Evolutionary conservation across 1,140 invertebrate species (phyloP).

Genomic region (Megalonaias nervosa): DNA sequence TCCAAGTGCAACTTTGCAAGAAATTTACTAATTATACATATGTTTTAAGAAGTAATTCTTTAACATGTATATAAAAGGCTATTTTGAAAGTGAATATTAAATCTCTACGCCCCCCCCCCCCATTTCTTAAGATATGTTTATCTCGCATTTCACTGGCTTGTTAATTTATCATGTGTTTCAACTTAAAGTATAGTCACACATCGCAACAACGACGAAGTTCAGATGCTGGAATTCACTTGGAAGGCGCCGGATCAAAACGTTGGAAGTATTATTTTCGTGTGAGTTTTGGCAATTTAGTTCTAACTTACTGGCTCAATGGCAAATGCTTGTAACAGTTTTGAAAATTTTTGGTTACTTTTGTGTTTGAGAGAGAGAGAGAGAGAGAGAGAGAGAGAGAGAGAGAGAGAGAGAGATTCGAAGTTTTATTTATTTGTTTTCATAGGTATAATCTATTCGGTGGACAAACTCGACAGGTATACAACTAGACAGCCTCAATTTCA

Average conservation of each 20-base stretch:
- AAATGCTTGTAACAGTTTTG: background rate
- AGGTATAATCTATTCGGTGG: background rate
- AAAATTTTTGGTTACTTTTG: background rate
- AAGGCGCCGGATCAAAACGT: conserved; percentile 2
- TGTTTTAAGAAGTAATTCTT: too few relatives aligned
- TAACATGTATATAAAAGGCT: too few relatives aligned
- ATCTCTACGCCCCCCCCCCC: too few relatives aligned
- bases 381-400: background rate
- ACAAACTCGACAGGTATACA: too few relatives aligned
- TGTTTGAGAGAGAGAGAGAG: background rate
- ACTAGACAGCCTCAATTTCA: too few relatives aligned
- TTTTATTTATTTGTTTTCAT: background rate
- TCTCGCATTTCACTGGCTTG: too few relatives aligned
- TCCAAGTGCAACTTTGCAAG: too few relatives aligned
- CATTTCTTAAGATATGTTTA: too few relatives aligned
- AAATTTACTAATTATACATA: too few relatives aligned
- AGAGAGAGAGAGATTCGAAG: conserved; percentile 3
- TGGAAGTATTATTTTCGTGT: conserved; percentile 11
- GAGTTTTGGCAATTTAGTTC: background rate
- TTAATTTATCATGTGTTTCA: too few relatives aligned
- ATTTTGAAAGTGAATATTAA: too few relatives aligned
- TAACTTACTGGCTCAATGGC: background rate
- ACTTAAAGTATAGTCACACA: background rate
- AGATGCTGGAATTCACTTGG: conserved; percentile 9
- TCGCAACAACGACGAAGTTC: conserved; percentile 1